A percentile compares a stretch with the other conserved stretches of the same genome.
Conservation (phyloP, 1,140 invertebrate genomes). For the Macrosteles quadrilineatus region DNA sequence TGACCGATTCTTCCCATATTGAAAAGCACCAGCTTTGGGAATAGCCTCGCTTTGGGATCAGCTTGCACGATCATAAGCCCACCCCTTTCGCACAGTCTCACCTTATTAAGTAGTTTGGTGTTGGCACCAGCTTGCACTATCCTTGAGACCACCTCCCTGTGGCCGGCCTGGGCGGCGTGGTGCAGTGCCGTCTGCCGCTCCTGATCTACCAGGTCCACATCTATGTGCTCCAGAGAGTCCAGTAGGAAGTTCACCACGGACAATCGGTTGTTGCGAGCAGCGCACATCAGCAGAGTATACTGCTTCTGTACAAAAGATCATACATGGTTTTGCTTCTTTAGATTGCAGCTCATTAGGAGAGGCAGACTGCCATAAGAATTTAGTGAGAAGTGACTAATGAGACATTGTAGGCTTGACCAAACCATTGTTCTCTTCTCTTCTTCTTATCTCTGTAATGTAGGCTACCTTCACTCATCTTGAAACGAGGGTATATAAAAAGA, state of each 20-base stretch:
- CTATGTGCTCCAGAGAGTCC: slow-evolving; percentile 58
- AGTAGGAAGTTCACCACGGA: slow-evolving; percentile 64
- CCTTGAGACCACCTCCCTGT: slow-evolving; percentile 57
- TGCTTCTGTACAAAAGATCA: slow-evolving; percentile 58
- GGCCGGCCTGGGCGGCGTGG: slow-evolving; percentile 53
- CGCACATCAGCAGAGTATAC: slow-evolving; percentile 68
- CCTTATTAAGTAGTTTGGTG: slow-evolving; percentile 60
- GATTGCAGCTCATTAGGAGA: neutral
- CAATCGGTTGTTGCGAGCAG: slow-evolving; percentile 62
- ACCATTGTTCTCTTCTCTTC: too few species aligned
- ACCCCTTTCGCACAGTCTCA: too few species aligned
- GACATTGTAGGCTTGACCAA: too few species aligned
- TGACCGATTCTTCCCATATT: too few species aligned
- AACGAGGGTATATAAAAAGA: too few species aligned
- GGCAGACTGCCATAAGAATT: neutral
- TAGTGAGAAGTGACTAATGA: too few species aligned
- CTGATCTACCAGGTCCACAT: slow-evolving; percentile 60
- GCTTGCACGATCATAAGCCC: too few species aligned
- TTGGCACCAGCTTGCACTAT: slow-evolving; percentile 63
- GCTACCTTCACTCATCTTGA: too few species aligned
- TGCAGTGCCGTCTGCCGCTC: slow-evolving; percentile 55
- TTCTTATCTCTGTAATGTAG: too few species aligned
- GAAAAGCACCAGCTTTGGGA: too few species aligned
- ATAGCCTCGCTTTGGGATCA: too few species aligned
- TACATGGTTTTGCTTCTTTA: neutral